Conservation (phyloP, 2,797 vertebrate genomes). For the Aythya fuligula region DNA sequence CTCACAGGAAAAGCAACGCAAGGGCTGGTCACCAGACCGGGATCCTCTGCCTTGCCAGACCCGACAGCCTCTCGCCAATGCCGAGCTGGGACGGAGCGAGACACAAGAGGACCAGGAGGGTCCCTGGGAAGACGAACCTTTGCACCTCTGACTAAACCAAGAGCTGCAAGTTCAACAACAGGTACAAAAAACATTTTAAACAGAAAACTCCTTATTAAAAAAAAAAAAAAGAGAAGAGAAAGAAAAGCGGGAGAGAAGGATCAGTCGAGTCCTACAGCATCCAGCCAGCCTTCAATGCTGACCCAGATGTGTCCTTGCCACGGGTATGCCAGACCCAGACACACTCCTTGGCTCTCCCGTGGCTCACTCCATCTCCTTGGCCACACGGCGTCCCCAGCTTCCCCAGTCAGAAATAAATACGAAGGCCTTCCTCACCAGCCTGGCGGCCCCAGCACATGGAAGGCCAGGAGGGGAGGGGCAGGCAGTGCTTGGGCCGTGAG, state of each 20-base stretch:
- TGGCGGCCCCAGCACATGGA: rapidly evolving
- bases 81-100: not conserved
- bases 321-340: rapidly evolving
- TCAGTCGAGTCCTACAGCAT: not conserved
- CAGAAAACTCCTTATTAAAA: not conserved
- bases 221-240: too few species aligned
- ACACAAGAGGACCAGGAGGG: not conserved
- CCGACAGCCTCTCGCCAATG: not conserved
- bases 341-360: not conserved
- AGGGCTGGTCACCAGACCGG: rapidly evolving
- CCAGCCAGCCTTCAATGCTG: not conserved
- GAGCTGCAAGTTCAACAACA: not conserved
- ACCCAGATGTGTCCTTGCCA: not conserved
- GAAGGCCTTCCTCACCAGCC: rapidly evolving
- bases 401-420: slow-evolving; percentile 4
- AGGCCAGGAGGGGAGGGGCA: not conserved
- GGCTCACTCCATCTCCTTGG: not conserved
- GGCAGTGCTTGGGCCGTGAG: not conserved
- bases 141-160: not conserved
- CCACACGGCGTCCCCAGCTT: rapidly evolving
- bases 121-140: slow-evolving; percentile 28
- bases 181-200: slow-evolving; percentile 41
- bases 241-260: not conserved
- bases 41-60: not conserved
- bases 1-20: not conserved